Percentiles rank a stretch among this genome's conserved stretches.
Evolutionary conservation across 2,113 vertebrate genomes (phyloP).

Genomic region (Erythrocebus patas): DNA sequence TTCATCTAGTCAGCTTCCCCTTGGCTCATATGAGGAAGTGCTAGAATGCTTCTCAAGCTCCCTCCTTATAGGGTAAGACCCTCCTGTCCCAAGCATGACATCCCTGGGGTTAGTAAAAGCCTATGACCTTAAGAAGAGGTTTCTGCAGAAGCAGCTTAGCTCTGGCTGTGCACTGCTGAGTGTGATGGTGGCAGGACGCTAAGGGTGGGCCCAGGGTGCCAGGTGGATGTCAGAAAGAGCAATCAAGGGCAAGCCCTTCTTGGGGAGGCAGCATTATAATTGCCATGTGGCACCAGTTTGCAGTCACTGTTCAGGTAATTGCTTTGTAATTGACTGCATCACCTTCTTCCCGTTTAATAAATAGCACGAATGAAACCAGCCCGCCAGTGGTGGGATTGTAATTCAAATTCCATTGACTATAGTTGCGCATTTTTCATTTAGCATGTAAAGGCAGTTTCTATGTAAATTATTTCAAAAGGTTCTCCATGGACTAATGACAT

Average conservation of each 20-base stretch:
- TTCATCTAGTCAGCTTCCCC: not conserved
- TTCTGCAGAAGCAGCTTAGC: not conserved
- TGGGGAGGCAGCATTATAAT: not conserved
- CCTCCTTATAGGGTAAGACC: fast-evolving
- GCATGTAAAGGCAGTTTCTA: slow-evolving; percentile 76
- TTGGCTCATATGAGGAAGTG: not conserved
- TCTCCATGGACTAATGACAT: slow-evolving; percentile 87
- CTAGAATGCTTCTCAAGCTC: not conserved
- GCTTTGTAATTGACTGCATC: slow-evolving; percentile 87
- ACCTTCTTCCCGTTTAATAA: slow-evolving; percentile 86
- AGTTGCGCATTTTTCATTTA: slow-evolving; percentile 74
- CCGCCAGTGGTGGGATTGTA: slow-evolving; percentile 76
- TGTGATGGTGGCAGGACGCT: fast-evolving
- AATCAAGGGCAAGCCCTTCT: not conserved
- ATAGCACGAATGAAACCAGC: slow-evolving; percentile 80
- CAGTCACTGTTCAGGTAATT: slow-evolving; percentile 83
- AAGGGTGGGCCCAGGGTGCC: not conserved
- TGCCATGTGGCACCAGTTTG: slow-evolving; percentile 10
- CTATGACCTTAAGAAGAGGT: not conserved
- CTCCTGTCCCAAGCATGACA: not conserved
- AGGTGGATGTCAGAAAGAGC: fast-evolving
- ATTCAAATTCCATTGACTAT: slow-evolving; percentile 70
- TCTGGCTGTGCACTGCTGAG: too few species aligned
- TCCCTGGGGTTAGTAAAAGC: not conserved
- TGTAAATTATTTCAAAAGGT: slow-evolving; percentile 80